Conservation (phyloP, 2,113 vertebrate genomes). For the Actenoides lindsayi region DNA sequence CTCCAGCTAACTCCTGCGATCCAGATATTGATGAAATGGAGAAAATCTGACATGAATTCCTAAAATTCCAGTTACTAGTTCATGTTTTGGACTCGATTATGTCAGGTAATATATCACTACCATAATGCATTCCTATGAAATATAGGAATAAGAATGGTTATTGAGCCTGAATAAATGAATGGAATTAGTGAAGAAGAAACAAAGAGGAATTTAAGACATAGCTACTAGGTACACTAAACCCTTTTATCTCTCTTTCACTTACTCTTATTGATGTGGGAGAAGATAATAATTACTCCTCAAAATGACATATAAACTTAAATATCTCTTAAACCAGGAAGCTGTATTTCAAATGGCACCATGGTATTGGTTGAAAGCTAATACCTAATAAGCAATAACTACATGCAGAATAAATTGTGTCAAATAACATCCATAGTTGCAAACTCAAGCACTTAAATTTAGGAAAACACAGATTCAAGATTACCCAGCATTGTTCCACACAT, state of each 20-base stretch:
- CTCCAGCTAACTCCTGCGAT: not conserved
- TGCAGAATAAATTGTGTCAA: not conserved
- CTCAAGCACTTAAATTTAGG: not conserved
- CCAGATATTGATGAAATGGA: not conserved
- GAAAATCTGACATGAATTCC: not conserved
- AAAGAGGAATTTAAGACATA: not conserved
- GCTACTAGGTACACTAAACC: not conserved
- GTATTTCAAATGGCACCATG: not conserved
- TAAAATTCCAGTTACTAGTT: not conserved
- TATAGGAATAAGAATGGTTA: not conserved
- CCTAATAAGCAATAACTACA: not conserved
- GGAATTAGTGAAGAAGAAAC: not conserved
- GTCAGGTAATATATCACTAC: not conserved
- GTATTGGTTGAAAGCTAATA: not conserved
- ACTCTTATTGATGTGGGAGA: not conserved
- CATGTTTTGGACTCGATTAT: not conserved
- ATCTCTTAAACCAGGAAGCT: not conserved
- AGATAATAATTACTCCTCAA: not conserved
- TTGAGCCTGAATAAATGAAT: not conserved
- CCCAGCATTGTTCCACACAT: not conserved
- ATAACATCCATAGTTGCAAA: not conserved
- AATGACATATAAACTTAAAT: not conserved
- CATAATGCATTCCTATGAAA: not conserved
- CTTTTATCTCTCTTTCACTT: not conserved
- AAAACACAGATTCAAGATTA: not conserved